These are phyloP conservation scores for Stegostoma tigrinum DNA, from an alignment of 2,113 vertebrate species.

Conservation along the genomic window DNA sequence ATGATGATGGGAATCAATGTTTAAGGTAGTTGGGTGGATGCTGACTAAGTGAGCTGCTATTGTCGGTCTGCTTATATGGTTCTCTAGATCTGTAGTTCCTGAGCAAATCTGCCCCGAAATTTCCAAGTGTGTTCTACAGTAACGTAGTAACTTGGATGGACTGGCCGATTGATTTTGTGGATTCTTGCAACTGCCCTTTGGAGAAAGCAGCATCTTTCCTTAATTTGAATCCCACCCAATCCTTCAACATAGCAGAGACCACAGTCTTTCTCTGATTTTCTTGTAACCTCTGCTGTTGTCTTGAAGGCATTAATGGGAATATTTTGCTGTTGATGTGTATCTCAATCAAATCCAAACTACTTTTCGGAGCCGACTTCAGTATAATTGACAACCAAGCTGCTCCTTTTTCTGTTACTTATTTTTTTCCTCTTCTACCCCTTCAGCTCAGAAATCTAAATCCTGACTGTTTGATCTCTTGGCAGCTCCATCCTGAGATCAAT, in stretches of 20 bases:
- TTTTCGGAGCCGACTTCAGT: neutral
- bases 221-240: neutral
- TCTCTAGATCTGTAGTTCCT: neutral
- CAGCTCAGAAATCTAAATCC: neutral
- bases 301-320: neutral
- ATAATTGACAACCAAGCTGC: neutral
- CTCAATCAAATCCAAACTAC: neutral
- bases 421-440: neutral
- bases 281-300: neutral
- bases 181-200: neutral
- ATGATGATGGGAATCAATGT: neutral
- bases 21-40: neutral
- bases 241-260: neutral
- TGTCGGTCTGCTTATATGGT: neutral
- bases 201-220: neutral
- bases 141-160: neutral
- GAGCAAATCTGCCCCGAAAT: neutral
- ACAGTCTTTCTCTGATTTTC: neutral
- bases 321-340: neutral
- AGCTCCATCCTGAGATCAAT: neutral
- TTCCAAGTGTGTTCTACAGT: neutral
- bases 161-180: neutral
- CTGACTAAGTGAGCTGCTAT: neutral
- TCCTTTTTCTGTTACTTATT: neutral
- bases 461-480: neutral